Percentiles rank a stretch among this genome's conserved stretches.
These are phyloP conservation scores for Campopleginae sp. DNA, from an alignment of 2,888 invertebrate species.

Conservation along the genomic window DNA sequence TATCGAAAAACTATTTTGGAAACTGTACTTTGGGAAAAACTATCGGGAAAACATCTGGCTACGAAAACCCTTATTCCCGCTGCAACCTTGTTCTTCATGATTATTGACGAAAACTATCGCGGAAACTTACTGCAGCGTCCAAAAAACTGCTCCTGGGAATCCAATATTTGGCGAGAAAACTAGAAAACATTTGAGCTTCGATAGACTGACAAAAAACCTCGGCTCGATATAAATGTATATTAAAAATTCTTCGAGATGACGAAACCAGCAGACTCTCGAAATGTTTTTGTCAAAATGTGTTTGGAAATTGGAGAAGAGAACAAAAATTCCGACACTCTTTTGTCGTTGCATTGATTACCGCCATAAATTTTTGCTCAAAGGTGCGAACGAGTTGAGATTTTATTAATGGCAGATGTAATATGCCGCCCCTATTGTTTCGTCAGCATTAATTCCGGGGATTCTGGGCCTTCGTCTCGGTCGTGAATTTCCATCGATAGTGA, in stretches of 20 bases:
- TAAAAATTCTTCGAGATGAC: background rate
- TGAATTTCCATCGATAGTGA: constrained; percentile 63
- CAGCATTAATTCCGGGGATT: constrained; percentile 51
- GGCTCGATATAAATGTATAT: background rate
- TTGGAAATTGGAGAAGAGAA: background rate
- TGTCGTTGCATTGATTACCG: background rate
- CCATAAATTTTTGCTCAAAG: background rate
- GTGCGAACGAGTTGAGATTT: constrained; percentile 22
- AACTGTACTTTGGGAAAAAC: background rate
- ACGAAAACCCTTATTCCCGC: background rate
- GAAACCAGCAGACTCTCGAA: background rate
- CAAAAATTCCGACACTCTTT: background rate
- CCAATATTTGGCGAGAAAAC: constrained; percentile 8
- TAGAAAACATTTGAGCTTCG: background rate
- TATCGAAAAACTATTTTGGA: constrained; percentile 23
- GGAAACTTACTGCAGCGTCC: background rate
- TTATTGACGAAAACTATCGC: constrained; percentile 21
- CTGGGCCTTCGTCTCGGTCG: constrained; percentile 42
- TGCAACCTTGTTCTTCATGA: constrained; percentile 1
- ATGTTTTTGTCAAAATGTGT: background rate
- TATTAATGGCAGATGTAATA: constrained; percentile 23
- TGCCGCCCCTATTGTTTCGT: constrained; percentile 40
- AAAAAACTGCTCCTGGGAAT: background rate
- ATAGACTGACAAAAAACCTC: background rate
- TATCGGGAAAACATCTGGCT: background rate